Percentiles rank a stretch among this genome's conserved stretches.
These are phyloP conservation scores for Nineta flava DNA, from an alignment of 2,888 invertebrate species.

Conservation along the genomic window DNA sequence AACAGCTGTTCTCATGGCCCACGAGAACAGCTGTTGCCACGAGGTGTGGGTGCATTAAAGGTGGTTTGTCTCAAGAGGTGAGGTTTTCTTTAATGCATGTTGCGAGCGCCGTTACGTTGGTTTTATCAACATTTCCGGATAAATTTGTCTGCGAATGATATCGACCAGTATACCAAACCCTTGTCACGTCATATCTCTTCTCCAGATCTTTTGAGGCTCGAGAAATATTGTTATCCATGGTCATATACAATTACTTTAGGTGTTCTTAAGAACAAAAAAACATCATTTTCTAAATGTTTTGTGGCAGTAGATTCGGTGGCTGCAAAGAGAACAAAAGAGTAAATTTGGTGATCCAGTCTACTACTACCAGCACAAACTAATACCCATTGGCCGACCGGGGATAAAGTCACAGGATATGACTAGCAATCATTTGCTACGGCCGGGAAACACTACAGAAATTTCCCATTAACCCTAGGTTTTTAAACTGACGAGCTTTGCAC, in stretches of 20 bases:
- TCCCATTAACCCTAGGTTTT: background rate
- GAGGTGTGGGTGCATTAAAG: too few species aligned
- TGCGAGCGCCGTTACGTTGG: background rate
- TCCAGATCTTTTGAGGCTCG: background rate
- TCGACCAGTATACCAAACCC: too few species aligned
- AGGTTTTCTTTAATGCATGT: background rate
- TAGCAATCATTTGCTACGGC: background rate
- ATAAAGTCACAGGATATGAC: background rate
- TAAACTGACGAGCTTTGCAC: too few species aligned
- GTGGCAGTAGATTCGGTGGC: background rate
- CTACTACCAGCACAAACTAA: background rate
- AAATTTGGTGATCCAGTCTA: too few species aligned
- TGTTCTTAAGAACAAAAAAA: background rate
- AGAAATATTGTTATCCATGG: background rate
- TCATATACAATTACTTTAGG: background rate
- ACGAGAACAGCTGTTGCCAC: background rate
- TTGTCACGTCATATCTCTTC: too few species aligned
- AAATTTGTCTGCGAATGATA: background rate
- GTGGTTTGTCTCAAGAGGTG: background rate
- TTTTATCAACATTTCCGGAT: too few species aligned
- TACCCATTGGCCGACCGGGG: background rate
- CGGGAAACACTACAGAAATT: background rate
- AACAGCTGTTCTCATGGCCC: background rate
- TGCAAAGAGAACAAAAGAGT: background rate
- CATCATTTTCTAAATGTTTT: background rate